Base-by-base conservation (phyloP, 2,113 vertebrate genomes). In the Colossoma macropomum region DNA sequence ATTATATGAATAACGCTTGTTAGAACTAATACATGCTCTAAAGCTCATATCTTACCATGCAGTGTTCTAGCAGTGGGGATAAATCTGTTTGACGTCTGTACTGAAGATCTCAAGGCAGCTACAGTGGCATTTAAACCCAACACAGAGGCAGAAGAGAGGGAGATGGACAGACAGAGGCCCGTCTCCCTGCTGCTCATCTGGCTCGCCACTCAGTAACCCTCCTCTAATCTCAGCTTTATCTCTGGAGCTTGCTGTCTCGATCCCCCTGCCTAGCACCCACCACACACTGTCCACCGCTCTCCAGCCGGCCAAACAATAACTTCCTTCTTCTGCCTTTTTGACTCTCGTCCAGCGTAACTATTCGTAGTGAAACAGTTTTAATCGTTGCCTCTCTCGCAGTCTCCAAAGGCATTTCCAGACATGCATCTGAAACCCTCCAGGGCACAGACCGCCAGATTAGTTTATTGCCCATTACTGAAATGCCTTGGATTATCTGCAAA, bases 271-370 rank as follows among this genome's bases (percentile, higher is more conserved):
- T 8, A 69, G 71, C 75, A 78, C 60, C 66, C 17, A 70, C 25
- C 4, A 0, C 32, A 62, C 81, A 77, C 63, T 28, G 38, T 41
- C 17, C 65, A 48, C 54, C 21, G 27, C 38, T 81, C 27, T 21
- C 74, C 63, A 30, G 23, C n/a, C 62, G 69, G 41, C 54, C 52
- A 83, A 81, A 87, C 68, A 80, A 70, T 84, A 75, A 77, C 77
- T 84, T 84, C 78, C 81, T 65, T 45, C 30, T 32, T 5, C 52
- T 28, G 25, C 74, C 54, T 75, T 27, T 75, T 76, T 80, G 62
- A 83, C 38, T 59, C 25, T 0, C 8, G 23, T 82, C 75, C 78
- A 80, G 48, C 23, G 23, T 48, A 77, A 83, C 68, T 38, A 68
- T 86, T 74, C 56, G 34, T 60, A 80, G 19, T 56, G 19, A 23